Evolutionary conservation across 2,113 vertebrate species (phyloP), one percentile per base, ranked within the genome.

Genomic region (Chiloscyllium plagiosum): DNA sequence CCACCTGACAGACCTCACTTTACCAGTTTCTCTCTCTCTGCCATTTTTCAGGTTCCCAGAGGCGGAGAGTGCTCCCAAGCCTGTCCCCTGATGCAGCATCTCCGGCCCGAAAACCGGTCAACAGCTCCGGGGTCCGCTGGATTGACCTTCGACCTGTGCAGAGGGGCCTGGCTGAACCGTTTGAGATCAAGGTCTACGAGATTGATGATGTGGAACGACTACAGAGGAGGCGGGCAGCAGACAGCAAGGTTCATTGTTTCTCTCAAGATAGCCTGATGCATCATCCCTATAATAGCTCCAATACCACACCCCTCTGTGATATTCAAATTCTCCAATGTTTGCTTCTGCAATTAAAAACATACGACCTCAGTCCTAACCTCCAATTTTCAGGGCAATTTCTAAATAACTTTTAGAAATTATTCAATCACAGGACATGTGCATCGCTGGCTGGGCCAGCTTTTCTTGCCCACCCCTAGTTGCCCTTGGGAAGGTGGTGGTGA

Each of bases 111-210:
- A 99, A 99, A 96, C 98, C 99, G 24, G 96, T 97, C 96, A 97
- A 96, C 96, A 98, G 98, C 96, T 97, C 99, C 0, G 98, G 98
- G 50, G 97, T 99, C 50, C 99, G 98, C 97, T 99, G 99, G 99
- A 99, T 99, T 95, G 99, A 99, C 0, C 97, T 99, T 95, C 96
- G 99, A 76, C 98, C 96, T 95, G 97, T 97, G 96, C 97, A 98
- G 97, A 96, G 98, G 90, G 96, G 97, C 15, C 83, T 97, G 76
- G 97, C 98, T 42, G 99, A 99, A 96, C 98, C 99, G 93, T 99
- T 99, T 50, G 99, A 99, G 97, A 99, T 99, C 96, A 99, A 99
- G 96, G 99, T 99, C 95, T 99, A 99, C n/a, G 99, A 99, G 96
- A 99, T 99, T 3, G 99, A 99, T 29, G 99, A 99, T 0, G 99